Conservation (phyloP, 2,113 vertebrate genomes). For the Prionailurus bengalensis region DNA sequence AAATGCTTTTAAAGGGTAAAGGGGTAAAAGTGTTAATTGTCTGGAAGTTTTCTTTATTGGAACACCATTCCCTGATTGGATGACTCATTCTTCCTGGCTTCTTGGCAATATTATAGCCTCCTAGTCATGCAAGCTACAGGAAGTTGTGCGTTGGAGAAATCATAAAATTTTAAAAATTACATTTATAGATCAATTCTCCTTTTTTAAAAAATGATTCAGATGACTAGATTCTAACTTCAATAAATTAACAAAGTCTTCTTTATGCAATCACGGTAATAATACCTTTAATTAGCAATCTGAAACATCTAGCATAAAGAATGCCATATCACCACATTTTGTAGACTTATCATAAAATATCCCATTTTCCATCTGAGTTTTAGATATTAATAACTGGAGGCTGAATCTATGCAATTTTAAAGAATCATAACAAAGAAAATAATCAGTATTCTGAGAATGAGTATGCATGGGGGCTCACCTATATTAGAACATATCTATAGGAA, state of each 20-base stretch:
- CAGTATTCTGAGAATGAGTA: neutral
- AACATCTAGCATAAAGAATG: neutral
- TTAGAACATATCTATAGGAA: neutral
- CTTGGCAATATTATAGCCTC: neutral
- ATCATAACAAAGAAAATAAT: neutral
- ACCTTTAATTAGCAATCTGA: conserved; percentile 14
- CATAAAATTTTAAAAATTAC: conserved; percentile 45
- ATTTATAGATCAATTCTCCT: neutral
- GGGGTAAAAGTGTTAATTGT: neutral
- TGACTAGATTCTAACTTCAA: neutral
- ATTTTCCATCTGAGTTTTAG: neutral
- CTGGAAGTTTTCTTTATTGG: neutral
- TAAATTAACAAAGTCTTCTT: neutral
- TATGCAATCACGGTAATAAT: neutral
- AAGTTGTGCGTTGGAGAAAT: conserved; percentile 49
- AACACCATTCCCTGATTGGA: neutral
- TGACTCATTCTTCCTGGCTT: conserved; percentile 1
- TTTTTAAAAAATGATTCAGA: neutral
- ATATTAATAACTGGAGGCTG: neutral
- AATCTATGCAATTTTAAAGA: neutral
- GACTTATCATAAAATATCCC: neutral
- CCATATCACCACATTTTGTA: neutral
- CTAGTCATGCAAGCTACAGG: neutral
- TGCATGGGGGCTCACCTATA: neutral
- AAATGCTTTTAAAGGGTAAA: neutral